Evolutionary conservation across 2,113 vertebrate genomes (phyloP).

Genomic region (Gallinago undulata): DNA sequence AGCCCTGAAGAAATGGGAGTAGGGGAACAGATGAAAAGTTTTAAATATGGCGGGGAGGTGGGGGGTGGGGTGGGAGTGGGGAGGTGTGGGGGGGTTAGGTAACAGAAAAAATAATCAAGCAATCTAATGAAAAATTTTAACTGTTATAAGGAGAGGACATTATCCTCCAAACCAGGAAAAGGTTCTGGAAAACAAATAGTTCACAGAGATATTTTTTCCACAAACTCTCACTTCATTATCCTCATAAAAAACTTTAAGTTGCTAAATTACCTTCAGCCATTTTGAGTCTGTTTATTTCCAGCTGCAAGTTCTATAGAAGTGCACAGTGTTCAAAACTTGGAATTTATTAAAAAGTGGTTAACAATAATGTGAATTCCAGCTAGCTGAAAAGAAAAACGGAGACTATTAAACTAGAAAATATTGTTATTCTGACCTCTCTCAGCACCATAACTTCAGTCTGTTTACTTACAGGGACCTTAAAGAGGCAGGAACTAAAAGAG

Average conservation of each 20-base stretch:
- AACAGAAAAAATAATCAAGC: slow-evolving; percentile 16
- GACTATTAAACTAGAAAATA: slow-evolving; percentile 5
- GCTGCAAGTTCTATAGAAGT: slow-evolving; percentile 28
- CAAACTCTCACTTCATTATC: slow-evolving; percentile 73
- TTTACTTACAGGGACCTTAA: slow-evolving; percentile 41
- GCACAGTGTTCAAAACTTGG: slow-evolving; percentile 28
- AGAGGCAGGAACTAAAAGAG: neutral
- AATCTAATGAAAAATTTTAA: slow-evolving; percentile 18
- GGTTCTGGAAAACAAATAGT: slow-evolving; percentile 62
- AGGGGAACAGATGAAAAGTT: neutral
- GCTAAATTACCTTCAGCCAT: slow-evolving; percentile 60
- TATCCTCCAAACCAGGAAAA: slow-evolving; percentile 35
- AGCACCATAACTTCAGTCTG: slow-evolving; percentile 11
- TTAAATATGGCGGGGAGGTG: fast-evolving
- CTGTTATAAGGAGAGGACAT: neutral
- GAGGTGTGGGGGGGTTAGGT: neutral
- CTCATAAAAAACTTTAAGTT: slow-evolving; percentile 60
- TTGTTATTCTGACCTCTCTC: slow-evolving; percentile 25
- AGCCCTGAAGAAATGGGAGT: neutral
- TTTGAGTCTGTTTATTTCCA: slow-evolving; percentile 60
- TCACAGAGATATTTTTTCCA: slow-evolving; percentile 56
- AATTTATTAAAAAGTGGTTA: slow-evolving; percentile 60
- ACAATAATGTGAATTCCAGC: slow-evolving; percentile 27
- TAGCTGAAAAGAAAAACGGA: slow-evolving; percentile 47
- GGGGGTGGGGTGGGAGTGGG: fast-evolving